Evolutionary conservation across 2,113 vertebrate species (phyloP).

Genomic region (Alligator sinensis): DNA sequence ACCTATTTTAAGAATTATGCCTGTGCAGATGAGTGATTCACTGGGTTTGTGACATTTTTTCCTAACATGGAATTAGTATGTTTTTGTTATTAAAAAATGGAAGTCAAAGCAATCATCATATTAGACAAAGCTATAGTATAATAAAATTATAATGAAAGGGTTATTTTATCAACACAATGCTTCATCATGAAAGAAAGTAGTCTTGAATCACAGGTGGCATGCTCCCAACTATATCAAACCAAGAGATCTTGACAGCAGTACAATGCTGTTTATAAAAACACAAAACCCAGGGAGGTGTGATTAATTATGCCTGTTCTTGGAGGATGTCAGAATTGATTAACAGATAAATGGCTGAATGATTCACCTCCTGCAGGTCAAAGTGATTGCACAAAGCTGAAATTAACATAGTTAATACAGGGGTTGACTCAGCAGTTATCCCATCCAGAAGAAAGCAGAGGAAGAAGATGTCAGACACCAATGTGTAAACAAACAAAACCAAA

Average conservation of each 20-base stretch:
- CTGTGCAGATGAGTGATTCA: not conserved
- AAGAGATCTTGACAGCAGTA: slow-evolving; percentile 61
- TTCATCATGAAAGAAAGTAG: slow-evolving; percentile 32
- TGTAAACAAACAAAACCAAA: not conserved
- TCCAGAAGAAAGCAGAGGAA: slow-evolving; percentile 30
- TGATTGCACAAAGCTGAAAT: slow-evolving; percentile 71
- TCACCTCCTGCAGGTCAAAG: slow-evolving; percentile 75
- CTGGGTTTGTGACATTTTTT: not conserved
- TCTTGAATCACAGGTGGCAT: slow-evolving; percentile 55
- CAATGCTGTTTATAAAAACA: slow-evolving; percentile 75
- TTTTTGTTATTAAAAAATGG: not conserved
- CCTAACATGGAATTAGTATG: not conserved
- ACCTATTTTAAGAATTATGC: not conserved
- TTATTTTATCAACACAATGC: slow-evolving; percentile 54
- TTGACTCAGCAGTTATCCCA: slow-evolving; percentile 63
- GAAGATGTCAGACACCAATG: not conserved
- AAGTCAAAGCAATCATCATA: slow-evolving; percentile 20
- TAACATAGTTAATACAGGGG: slow-evolving; percentile 50
- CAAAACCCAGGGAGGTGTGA: slow-evolving; percentile 70
- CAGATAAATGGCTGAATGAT: slow-evolving; percentile 73
- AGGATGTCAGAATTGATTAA: slow-evolving; percentile 76
- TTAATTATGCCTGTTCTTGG: slow-evolving; percentile 74
- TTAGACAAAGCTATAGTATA: slow-evolving; percentile 52
- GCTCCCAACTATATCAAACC: slow-evolving; percentile 40
- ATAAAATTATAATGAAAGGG: slow-evolving; percentile 54